These are phyloP conservation scores for Aptenodytes patagonicus DNA, from an alignment of 2,113 vertebrate genomes.

Conservation along the genomic window DNA sequence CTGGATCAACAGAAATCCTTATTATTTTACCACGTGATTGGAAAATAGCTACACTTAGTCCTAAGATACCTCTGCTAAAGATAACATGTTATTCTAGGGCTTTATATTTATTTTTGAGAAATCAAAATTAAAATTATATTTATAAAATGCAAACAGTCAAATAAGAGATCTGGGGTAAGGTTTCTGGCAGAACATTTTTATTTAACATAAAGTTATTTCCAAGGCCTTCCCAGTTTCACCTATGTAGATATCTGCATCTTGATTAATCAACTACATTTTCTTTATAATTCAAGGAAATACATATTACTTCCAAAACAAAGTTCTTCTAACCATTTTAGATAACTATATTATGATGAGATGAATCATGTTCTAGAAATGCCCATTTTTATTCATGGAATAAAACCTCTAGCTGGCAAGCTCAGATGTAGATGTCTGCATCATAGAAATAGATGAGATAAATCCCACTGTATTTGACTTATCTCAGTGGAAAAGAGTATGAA, in stretches of 20 bases:
- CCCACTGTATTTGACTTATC: not conserved
- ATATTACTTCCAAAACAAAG: not conserved
- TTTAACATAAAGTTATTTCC: not conserved
- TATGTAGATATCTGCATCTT: not conserved
- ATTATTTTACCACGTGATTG: not conserved
- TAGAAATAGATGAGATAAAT: not conserved
- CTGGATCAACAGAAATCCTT: not conserved
- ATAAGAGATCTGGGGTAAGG: not conserved
- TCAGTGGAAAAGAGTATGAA: not conserved
- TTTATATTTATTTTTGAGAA: not conserved
- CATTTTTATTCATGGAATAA: not conserved
- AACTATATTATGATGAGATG: not conserved
- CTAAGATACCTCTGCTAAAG: not conserved
- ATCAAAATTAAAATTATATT: not conserved
- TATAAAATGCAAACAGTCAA: not conserved
- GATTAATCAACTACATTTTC: not conserved
- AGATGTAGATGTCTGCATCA: not conserved
- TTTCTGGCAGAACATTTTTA: not conserved
- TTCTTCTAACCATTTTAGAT: not conserved
- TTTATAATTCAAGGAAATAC: not conserved
- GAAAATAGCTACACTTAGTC: not conserved
- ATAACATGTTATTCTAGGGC: accelerated
- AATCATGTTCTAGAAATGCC: not conserved
- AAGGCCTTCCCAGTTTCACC: not conserved
- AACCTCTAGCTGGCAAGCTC: not conserved